Evolutionary conservation across 2,888 invertebrate species (phyloP).

Genomic region (Crossocerus cetratus): DNA sequence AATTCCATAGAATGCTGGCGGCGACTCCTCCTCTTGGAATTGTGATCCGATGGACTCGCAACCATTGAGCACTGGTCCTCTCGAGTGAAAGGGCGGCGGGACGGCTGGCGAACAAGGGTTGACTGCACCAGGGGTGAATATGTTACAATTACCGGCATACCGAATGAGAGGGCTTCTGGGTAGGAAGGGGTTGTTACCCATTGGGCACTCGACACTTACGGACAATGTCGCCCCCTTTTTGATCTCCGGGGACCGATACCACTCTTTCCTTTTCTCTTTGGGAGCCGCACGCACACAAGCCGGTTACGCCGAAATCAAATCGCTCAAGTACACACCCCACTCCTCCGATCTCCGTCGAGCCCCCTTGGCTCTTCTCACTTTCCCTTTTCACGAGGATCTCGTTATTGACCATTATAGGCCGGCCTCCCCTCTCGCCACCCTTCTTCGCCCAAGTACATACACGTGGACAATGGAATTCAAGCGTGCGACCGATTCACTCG

Average conservation of each 20-base stretch:
- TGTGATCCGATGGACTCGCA: slow-evolving; percentile 1
- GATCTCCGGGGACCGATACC: slow-evolving; percentile 45
- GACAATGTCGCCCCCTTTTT: slow-evolving; percentile 60
- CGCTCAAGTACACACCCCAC: not conserved
- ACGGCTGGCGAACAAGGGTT: slow-evolving; percentile 50
- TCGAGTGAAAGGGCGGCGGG: slow-evolving; percentile 36
- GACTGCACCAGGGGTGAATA: slow-evolving; percentile 68
- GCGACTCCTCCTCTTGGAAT: slow-evolving; percentile 14
- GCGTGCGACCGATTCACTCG: slow-evolving; percentile 51
- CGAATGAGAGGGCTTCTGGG: slow-evolving; percentile 50
- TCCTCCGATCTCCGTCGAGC: not conserved
- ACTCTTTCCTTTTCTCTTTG: slow-evolving; percentile 19
- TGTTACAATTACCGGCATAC: slow-evolving; percentile 76
- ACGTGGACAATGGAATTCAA: slow-evolving; percentile 57
- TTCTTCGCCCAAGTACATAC: slow-evolving; percentile 28
- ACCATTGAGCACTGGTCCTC: slow-evolving; percentile 23
- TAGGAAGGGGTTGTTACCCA: slow-evolving; percentile 23
- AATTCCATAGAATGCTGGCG: not conserved
- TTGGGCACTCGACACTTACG: slow-evolving; percentile 63
- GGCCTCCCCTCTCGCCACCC: slow-evolving; percentile 35
- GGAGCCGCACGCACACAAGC: not conserved
- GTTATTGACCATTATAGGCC: slow-evolving; percentile 67
- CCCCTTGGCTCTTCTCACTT: slow-evolving; percentile 39
- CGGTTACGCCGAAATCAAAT: not conserved
- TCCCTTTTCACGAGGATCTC: slow-evolving; percentile 61